Percentiles rank a stretch among this genome's conserved stretches.
These are phyloP conservation scores for Terrapene triunguis DNA, from an alignment of 2,113 vertebrate species.

Conservation along the genomic window DNA sequence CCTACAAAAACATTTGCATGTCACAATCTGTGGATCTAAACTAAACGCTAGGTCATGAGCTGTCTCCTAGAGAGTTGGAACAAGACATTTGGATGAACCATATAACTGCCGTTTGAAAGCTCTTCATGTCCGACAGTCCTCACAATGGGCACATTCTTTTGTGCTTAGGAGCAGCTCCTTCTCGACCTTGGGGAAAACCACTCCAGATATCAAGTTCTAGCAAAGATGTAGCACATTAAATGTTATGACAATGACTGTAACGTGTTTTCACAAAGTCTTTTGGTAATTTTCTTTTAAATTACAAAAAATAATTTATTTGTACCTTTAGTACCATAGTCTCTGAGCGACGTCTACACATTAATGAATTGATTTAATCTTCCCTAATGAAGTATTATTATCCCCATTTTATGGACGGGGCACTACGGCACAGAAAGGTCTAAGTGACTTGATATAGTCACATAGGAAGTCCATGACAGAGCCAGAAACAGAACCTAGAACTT, in stretches of 20 bases:
- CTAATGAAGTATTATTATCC: background rate
- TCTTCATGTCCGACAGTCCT: conserved; percentile 9
- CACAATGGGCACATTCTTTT: background rate
- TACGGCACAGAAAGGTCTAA: background rate
- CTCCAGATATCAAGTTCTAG: background rate
- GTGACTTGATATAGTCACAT: background rate
- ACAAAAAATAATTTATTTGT: background rate
- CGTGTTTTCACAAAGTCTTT: background rate
- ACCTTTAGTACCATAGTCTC: background rate
- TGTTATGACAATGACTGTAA: background rate
- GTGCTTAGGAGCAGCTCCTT: background rate
- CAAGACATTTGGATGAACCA: background rate
- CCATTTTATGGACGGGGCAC: background rate
- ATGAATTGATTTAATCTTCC: background rate
- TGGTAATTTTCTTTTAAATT: background rate
- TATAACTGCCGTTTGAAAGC: background rate
- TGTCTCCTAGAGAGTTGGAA: conserved; percentile 20
- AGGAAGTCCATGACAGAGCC: accelerated
- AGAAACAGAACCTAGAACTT: background rate
- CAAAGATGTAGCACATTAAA: background rate
- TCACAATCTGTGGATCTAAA: background rate
- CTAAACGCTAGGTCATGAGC: background rate
- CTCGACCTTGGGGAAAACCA: background rate
- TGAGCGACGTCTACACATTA: background rate
- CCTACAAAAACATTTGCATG: background rate